A percentile compares a stretch with the other conserved stretches of the same genome.
Conservation (phyloP, 92 coral and sea anemone species). For the Zoanthus gigantus region DNA sequence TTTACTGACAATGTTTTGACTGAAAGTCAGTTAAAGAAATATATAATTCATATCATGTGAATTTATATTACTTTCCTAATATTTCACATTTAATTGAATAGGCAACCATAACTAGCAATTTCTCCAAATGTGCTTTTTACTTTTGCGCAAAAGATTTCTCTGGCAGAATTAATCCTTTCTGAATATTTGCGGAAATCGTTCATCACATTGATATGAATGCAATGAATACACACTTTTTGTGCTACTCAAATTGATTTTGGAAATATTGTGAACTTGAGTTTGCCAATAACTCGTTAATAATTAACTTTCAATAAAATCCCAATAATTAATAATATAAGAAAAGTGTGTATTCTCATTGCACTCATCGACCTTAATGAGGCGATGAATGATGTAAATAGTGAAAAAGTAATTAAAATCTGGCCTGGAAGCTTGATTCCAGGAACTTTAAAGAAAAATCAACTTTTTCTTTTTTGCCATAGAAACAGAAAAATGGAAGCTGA, state of each 20-base stretch:
- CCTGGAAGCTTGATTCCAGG: no score
- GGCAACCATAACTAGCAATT: not conserved
- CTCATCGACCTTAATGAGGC: not conserved
- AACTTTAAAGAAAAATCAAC: not conserved
- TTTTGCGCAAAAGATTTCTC: slow-evolving; percentile 11
- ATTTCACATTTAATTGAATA: not conserved
- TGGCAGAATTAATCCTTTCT: slow-evolving; percentile 3
- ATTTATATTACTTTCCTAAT: not conserved
- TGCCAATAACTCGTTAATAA: not conserved
- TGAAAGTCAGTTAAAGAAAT: not conserved
- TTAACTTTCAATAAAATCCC: not conserved
- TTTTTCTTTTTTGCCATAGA: not conserved
- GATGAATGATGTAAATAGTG: not conserved
- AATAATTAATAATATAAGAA: not conserved
- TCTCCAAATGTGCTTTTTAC: not conserved
- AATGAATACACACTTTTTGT: slow-evolving; percentile 4
- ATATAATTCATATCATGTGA: not conserved
- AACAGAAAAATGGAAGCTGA: not conserved
- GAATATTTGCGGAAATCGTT: not conserved
- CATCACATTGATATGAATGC: slow-evolving; percentile 6
- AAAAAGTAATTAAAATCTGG: not conserved
- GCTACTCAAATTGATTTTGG: not conserved
- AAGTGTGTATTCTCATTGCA: not conserved
- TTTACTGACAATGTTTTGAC: not conserved
- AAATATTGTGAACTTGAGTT: not conserved